phyloP scores from a whole-genome alignment of 1,140 invertebrate genomes.

The Zaprionus camerounensis region DNA sequence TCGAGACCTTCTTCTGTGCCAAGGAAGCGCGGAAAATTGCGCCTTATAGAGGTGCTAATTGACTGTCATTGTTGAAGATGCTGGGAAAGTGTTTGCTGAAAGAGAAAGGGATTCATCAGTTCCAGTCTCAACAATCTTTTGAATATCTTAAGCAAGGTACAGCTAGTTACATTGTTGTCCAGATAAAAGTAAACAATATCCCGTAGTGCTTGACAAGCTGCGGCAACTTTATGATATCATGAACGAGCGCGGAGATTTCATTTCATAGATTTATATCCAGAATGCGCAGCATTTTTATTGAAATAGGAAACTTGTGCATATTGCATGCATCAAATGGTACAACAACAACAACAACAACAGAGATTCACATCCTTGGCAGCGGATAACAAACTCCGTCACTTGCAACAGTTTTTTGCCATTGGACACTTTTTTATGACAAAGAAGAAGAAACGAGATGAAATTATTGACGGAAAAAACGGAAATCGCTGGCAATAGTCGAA shows the following conservation, averaged over 20 bases:
- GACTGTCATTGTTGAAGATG: conserved; percentile 48
- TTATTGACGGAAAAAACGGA: conserved; percentile 73
- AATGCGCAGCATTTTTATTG: conserved; percentile 70
- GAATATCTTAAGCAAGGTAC: background rate
- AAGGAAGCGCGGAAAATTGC: conserved; percentile 38
- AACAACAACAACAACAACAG: conserved; percentile 25
- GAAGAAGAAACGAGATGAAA: conserved; percentile 77
- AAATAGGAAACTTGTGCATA: conserved; percentile 82
- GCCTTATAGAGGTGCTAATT: conserved; percentile 70
- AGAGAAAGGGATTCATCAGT: too few relatives aligned
- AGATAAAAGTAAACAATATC: background rate
- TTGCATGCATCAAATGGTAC: conserved; percentile 78
- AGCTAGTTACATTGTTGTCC: background rate
- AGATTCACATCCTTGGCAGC: background rate
- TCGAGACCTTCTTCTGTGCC: background rate
- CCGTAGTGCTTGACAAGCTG: background rate
- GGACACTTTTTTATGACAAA: conserved; percentile 76
- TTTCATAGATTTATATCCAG: conserved; percentile 78
- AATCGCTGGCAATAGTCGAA: conserved; percentile 80
- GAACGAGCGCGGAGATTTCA: conserved; percentile 61
- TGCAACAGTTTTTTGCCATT: conserved; percentile 56
- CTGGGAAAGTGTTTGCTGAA: conserved; percentile 1
- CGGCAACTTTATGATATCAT: conserved; percentile 60
- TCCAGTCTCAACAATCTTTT: too few relatives aligned
- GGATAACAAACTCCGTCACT: conserved; percentile 48